Evolutionary conservation across 1,140 invertebrate species (phyloP).

Genomic region (Myzus persicae): DNA sequence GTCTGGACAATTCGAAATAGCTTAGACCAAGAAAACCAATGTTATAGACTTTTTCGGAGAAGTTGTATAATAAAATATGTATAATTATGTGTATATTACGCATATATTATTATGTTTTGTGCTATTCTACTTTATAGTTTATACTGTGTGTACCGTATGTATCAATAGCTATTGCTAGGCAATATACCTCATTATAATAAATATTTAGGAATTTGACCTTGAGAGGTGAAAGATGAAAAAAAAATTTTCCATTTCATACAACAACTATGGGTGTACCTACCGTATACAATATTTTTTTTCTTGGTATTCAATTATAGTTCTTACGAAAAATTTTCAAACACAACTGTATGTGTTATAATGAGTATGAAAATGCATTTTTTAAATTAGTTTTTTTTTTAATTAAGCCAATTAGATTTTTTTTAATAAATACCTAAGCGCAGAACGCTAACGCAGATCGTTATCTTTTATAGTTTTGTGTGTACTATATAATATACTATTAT

Average conservation of each 20-base stretch:
- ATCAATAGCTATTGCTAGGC: no score
- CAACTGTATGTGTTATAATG: background rate
- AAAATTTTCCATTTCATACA: background rate
- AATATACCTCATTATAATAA: background rate
- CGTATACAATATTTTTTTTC: background rate
- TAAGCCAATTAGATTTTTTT: background rate
- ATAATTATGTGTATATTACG: background rate
- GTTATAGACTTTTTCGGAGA: background rate
- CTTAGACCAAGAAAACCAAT: background rate
- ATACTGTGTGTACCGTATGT: background rate
- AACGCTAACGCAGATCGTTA: no score
- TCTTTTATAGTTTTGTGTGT: background rate
- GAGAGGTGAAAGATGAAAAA: constrained; percentile 31
- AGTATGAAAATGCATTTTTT: background rate
- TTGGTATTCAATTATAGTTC: background rate
- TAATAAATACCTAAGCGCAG: background rate
- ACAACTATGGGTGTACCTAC: background rate
- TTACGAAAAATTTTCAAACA: background rate
- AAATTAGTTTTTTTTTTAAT: background rate
- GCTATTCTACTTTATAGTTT: background rate
- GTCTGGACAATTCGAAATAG: background rate
- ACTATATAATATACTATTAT: background rate
- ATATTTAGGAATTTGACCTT: constrained; percentile 38
- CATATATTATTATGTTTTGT: background rate
- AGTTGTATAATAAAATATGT: background rate